Conservation (phyloP, 2,797 vertebrate species). For the Catharus ustulatus region DNA sequence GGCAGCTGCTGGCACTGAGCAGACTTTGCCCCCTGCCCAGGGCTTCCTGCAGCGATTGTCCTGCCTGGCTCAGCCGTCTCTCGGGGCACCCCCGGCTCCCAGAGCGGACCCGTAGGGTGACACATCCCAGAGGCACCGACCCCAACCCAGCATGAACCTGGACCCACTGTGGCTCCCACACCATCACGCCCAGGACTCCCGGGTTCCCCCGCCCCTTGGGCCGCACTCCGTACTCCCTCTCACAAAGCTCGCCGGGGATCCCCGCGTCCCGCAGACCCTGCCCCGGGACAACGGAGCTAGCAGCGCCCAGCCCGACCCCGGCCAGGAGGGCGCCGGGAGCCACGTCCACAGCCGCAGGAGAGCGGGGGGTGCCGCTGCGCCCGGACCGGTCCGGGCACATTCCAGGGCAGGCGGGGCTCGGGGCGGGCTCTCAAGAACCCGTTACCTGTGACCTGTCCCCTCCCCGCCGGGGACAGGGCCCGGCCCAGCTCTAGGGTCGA, state of each 20-base stretch:
- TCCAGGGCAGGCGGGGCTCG: background rate
- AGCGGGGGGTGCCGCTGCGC: background rate
- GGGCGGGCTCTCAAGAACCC: background rate
- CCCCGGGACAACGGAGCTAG: background rate
- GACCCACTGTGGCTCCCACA: too few relatives aligned
- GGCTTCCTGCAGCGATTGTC: background rate
- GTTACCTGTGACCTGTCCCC: background rate
- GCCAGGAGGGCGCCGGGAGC: background rate
- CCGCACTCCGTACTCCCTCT: background rate
- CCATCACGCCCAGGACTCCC: too few relatives aligned
- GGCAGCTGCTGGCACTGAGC: background rate
- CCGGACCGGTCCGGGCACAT: background rate
- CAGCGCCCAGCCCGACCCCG: background rate
- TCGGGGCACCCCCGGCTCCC: background rate
- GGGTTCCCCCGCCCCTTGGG: too few relatives aligned
- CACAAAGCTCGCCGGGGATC: background rate
- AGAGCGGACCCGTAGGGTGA: fast-evolving
- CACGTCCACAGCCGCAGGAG: background rate
- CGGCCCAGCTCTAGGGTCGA: background rate
- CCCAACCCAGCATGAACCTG: background rate
- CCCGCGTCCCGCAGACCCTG: background rate
- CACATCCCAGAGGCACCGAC: background rate
- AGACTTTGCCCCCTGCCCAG: background rate
- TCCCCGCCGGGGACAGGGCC: background rate
- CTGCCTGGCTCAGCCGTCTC: background rate